Percentiles rank a stretch among this genome's conserved stretches.
These are phyloP conservation scores for Achlya flavicornis DNA, from an alignment of 2,888 invertebrate species.

Conservation along the genomic window DNA sequence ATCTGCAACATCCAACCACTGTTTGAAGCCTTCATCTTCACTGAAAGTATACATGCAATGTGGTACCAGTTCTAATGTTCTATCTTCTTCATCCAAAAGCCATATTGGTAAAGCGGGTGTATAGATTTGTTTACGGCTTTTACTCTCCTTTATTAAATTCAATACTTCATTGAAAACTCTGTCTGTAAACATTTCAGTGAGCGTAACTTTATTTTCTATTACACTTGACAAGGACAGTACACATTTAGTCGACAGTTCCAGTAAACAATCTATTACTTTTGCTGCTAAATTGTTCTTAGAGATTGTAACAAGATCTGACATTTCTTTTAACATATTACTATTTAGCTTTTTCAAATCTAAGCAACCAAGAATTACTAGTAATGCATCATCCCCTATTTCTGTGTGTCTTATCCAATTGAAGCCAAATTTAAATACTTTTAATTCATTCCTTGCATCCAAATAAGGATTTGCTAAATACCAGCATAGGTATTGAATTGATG, in stretches of 20 bases:
- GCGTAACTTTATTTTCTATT: slow-evolving; percentile 32
- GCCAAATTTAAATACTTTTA: slow-evolving; percentile 70
- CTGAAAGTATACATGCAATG: slow-evolving; percentile 60
- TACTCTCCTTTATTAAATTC: slow-evolving; percentile 52
- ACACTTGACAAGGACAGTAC: slow-evolving; percentile 38
- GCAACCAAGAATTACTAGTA: slow-evolving; percentile 64
- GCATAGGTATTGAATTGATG: slow-evolving; percentile 56
- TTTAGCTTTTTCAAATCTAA: slow-evolving; percentile 59
- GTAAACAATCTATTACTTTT: slow-evolving; percentile 60
- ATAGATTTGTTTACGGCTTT: slow-evolving; percentile 44
- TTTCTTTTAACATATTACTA: slow-evolving; percentile 48
- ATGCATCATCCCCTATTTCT: slow-evolving; percentile 58
- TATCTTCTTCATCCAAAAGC: slow-evolving; percentile 29
- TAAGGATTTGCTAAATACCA: slow-evolving; percentile 76
- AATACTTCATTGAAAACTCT: slow-evolving; percentile 62
- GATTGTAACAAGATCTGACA: slow-evolving; percentile 43
- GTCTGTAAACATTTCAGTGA: slow-evolving; percentile 57
- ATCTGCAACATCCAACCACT: slow-evolving; percentile 68
- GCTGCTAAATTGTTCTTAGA: slow-evolving; percentile 55
- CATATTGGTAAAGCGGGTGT: slow-evolving; percentile 60
- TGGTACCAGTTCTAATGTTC: slow-evolving; percentile 45
- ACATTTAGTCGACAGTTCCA: slow-evolving; percentile 37
- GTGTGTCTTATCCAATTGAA: slow-evolving; percentile 57
- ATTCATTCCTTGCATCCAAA: slow-evolving; percentile 57
- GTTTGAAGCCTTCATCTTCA: slow-evolving; percentile 51